Conservation (phyloP, 2,888 invertebrate genomes). For the Leucophenga montana region DNA sequence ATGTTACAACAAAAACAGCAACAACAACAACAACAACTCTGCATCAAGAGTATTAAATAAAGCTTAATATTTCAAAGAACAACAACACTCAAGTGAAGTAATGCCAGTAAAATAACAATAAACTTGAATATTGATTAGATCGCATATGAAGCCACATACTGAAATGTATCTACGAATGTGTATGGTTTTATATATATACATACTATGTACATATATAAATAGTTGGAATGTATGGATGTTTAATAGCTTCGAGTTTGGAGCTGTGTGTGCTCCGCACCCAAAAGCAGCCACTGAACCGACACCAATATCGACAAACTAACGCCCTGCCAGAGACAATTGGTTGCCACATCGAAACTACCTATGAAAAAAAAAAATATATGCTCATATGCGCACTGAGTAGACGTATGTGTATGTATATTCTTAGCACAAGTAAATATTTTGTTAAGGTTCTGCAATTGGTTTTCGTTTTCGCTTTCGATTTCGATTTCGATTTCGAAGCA, state of each 20-base stretch:
- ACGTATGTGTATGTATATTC: background rate
- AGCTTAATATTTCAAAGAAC: background rate
- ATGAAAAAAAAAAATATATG: no score
- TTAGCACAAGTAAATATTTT: no score
- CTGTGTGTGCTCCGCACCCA: conserved; percentile 16
- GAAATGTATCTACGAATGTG: no score
- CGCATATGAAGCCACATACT: conserved; percentile 37
- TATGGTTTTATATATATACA: no score
- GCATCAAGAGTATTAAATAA: no score
- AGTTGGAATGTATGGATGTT: no score
- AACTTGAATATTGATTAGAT: conserved; percentile 63
- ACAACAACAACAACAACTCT: background rate
- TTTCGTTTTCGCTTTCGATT: conserved; percentile 1
- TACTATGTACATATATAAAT: no score
- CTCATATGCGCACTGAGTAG: no score
- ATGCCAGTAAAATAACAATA: conserved; percentile 49
- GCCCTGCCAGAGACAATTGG: conserved; percentile 16
- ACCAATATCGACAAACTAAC: conserved; percentile 36
- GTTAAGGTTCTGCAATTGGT: no score
- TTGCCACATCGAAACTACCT: conserved; percentile 14
- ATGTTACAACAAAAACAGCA: conserved; percentile 16
- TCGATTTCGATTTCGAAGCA: background rate
- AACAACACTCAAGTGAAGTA: conserved; percentile 3
- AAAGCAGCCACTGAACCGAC: conserved; percentile 9
- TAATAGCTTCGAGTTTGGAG: background rate